A percentile compares a stretch with the other conserved stretches of the same genome.
These are phyloP conservation scores for Mythimna ferrago DNA, from an alignment of 2,888 invertebrate genomes.

Conservation along the genomic window DNA sequence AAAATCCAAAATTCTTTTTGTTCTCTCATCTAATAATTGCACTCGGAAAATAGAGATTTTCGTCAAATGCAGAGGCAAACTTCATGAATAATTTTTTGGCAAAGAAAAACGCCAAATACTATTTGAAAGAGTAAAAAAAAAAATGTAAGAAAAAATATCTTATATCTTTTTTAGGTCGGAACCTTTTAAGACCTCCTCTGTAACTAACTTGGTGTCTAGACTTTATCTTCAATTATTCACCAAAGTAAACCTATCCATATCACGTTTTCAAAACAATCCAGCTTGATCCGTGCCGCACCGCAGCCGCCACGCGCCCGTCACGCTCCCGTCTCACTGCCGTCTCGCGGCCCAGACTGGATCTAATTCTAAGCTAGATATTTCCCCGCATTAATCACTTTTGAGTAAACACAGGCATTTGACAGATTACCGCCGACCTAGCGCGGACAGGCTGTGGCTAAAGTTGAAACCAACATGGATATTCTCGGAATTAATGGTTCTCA, in stretches of 20 bases:
- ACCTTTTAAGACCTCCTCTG: too few species aligned
- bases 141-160: too few species aligned
- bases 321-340: slow-evolving; percentile 3
- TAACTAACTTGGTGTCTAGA: not conserved
- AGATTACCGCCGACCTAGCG: slow-evolving; percentile 32
- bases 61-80: too few species aligned
- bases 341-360: slow-evolving; percentile 9
- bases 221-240: not conserved
- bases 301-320: slow-evolving; percentile 2
- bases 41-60: too few species aligned
- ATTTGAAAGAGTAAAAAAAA: too few species aligned
- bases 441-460: slow-evolving; percentile 34
- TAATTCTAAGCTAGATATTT: slow-evolving; percentile 40
- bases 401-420: slow-evolving; percentile 59
- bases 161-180: too few species aligned
- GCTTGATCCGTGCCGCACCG: not conserved
- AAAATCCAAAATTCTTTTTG: too few species aligned
- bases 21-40: too few species aligned
- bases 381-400: slow-evolving; percentile 51
- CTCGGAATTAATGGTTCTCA: slow-evolving; percentile 3
- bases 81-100: too few species aligned
- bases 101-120: too few species aligned
- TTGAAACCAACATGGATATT: slow-evolving; percentile 35
- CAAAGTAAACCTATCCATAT: not conserved
- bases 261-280: not conserved